Evolutionary conservation across 2,797 vertebrate genomes (phyloP).

Genomic region (Sebastes paucispinis): DNA sequence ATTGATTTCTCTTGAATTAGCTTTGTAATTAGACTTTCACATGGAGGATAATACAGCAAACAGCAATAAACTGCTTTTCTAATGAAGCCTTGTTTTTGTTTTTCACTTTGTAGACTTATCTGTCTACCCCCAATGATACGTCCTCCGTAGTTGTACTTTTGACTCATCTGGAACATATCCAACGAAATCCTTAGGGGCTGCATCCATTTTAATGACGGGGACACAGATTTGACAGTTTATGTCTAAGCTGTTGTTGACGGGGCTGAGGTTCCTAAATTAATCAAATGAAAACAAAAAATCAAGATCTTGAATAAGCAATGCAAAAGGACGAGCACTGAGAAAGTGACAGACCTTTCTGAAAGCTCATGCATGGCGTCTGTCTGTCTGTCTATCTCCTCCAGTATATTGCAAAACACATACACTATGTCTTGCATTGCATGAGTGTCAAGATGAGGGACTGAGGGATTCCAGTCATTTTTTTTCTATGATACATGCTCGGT

Average conservation of each 20-base stretch:
- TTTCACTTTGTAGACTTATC: neutral
- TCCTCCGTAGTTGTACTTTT: neutral
- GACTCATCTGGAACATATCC: constrained; percentile 35
- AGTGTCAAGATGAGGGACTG: constrained; percentile 43
- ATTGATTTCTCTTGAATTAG: constrained; percentile 5
- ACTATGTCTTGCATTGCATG: constrained; percentile 34
- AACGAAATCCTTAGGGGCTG: constrained; percentile 15
- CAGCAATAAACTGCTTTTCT: neutral
- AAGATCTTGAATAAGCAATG: neutral
- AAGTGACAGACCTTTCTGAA: neutral
- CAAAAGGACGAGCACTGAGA: neutral
- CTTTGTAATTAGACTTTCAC: constrained; percentile 34
- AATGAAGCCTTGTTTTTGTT: constrained; percentile 15
- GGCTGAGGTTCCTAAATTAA: constrained; percentile 10
- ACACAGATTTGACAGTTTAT: constrained; percentile 30
- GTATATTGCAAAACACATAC: constrained; percentile 39
- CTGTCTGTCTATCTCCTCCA: constrained; percentile 19
- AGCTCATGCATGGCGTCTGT: neutral
- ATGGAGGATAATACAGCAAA: neutral
- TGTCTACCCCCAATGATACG: neutral
- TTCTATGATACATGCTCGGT: constrained; percentile 43
- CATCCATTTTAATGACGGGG: constrained; percentile 37
- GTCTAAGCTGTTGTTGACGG: constrained; percentile 16
- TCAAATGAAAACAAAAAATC: constrained; percentile 31
- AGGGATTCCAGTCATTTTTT: constrained; percentile 37